phyloP scores from a whole-genome alignment of 2,113 vertebrate species.

The Machaerirhynchus nigripectus region DNA sequence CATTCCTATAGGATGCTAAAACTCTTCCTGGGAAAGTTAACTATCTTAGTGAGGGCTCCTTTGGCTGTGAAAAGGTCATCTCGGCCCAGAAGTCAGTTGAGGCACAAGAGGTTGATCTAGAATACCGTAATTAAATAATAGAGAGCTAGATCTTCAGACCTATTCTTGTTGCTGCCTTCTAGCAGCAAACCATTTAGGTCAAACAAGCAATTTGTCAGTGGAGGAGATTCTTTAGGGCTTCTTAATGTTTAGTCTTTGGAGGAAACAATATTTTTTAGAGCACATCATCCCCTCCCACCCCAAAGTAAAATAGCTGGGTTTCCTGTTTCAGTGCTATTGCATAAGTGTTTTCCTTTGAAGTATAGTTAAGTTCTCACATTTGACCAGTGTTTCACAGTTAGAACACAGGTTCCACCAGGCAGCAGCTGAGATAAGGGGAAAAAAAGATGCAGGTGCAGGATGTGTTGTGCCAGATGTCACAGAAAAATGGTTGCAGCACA shows the following conservation, averaged over 20 bases:
- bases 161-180: background rate
- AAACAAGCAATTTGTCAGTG: background rate
- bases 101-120: background rate
- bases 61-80: conserved; percentile 15
- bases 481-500: background rate
- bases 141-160: background rate
- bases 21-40: conserved; percentile 9
- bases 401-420: background rate
- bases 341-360: background rate
- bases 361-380: background rate
- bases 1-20: background rate
- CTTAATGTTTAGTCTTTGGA: background rate
- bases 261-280: background rate
- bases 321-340: background rate
- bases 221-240: background rate
- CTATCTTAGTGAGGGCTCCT: background rate
- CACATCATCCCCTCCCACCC: background rate
- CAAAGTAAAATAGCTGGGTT: background rate
- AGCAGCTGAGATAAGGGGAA: background rate
- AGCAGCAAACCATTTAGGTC: background rate
- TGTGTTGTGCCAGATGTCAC: background rate
- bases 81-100: background rate
- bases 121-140: background rate
- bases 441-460: background rate
- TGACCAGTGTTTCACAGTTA: background rate